Base-by-base conservation (phyloP, 2,797 vertebrate genomes). In the Intellagama lesueurii region DNA sequence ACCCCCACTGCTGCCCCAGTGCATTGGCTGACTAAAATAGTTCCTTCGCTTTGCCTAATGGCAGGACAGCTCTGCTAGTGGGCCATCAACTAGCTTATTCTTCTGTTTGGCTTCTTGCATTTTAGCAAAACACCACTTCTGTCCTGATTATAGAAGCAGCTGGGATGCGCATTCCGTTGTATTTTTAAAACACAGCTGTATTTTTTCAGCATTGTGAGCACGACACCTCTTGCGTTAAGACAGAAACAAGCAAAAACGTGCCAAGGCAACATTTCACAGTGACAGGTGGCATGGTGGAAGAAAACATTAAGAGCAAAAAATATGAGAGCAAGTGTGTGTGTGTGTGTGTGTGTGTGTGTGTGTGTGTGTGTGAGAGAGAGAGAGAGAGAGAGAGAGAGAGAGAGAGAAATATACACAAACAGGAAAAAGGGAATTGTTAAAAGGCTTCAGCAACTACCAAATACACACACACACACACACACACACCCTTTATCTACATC, bases 111-210 rank as follows among this genome's bases (percentile, higher is more conserved):
- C 60, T 82, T 69, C 60, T 56, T 87, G 60, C 19, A 8, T 66
- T 52, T 49, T 64, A 81, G 78, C n/a, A 73, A 66, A 86, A 49
- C 73, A 76, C 19, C 16, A 56, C 60, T 77, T 44, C 64, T 35
- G 35, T 56, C 79, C 56, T 44, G 12, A 14, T 52, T 56, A 78
- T 26, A 86, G 28, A 82, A 82, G 44, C 85, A 83, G 72, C 72
- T 86, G 79, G 85, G 30, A 26, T 56, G 6, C 16, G 28, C 19
- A 30, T 77, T 69, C n/a, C 49, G 7, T 11, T 44, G 60, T 47
- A 28, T 82, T 77, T 72, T 68, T 52, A 82, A 90, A 86, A 69
- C 72, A 86, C 85, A 87, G 79, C 89, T 90, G 89, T 86, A 82
- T 87, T 86, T 87, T 87, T 82, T 83, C 85, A 83, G 30, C 64